A percentile compares a stretch with the other conserved stretches of the same genome.
Conservation (phyloP, 2,113 vertebrate genomes). For the Noctilio leporinus region DNA sequence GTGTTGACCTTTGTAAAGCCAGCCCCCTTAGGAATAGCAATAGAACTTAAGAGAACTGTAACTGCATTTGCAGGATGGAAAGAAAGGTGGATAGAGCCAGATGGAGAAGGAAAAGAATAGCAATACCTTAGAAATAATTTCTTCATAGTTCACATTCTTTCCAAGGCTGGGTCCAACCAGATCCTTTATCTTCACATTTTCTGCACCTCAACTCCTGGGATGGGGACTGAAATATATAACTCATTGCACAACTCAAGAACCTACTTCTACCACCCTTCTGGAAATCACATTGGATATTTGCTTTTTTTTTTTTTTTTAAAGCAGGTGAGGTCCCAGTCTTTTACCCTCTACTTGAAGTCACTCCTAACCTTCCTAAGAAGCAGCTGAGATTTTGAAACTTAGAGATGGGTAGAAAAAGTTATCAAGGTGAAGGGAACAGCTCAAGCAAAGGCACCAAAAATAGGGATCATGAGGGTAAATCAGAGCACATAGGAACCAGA, state of each 20-base stretch:
- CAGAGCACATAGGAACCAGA: background rate
- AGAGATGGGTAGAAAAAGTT: background rate
- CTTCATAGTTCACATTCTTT: background rate
- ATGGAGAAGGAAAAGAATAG: background rate
- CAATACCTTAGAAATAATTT: constrained; percentile 3
- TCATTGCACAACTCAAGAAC: background rate
- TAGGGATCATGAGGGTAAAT: background rate
- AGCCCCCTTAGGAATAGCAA: background rate
- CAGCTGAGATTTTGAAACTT: background rate
- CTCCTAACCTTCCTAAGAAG: background rate
- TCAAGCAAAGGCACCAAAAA: background rate
- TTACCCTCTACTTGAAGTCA: background rate
- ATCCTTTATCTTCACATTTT: background rate
- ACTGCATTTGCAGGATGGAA: background rate
- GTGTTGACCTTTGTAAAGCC: background rate
- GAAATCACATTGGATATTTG: background rate
- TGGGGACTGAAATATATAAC: background rate
- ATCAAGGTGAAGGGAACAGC: background rate
- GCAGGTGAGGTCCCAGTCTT: background rate
- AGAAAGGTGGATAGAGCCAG: background rate
- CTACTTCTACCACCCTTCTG: background rate
- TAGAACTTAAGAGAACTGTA: background rate
- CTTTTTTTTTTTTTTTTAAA: background rate
- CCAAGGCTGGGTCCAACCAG: background rate
- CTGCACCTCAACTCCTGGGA: background rate